Conservation (phyloP, 2,113 vertebrate species). For the Glaucidium brasilianum region DNA sequence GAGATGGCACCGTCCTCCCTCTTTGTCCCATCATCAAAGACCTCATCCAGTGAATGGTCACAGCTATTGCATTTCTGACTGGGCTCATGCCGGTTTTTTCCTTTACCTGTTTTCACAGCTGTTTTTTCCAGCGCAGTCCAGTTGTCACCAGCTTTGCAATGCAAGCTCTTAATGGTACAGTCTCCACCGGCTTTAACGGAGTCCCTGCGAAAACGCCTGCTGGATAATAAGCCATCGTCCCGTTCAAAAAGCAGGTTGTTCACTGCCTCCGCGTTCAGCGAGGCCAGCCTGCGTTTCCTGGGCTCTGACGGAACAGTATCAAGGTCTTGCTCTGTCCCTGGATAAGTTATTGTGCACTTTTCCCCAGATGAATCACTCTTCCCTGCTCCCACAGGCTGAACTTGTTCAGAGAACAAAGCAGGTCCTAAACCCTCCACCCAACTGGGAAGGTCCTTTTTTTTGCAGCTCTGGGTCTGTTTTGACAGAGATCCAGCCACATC, state of each 20-base stretch:
- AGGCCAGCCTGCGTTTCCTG: slow-evolving; percentile 90
- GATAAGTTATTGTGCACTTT: slow-evolving; percentile 11
- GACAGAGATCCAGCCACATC: slow-evolving; percentile 73
- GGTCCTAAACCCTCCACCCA: slow-evolving; percentile 64
- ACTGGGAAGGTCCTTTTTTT: slow-evolving; percentile 54
- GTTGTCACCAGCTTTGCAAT: slow-evolving; percentile 40
- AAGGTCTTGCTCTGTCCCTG: slow-evolving; percentile 51
- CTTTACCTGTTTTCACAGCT: slow-evolving; percentile 19
- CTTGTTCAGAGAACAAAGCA: slow-evolving; percentile 44
- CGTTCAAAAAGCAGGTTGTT: slow-evolving; percentile 92
- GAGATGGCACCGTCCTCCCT: slow-evolving; percentile 57
- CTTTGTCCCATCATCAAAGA: slow-evolving; percentile 70
- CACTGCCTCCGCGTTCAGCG: slow-evolving; percentile 95
- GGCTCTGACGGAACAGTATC: slow-evolving; percentile 76
- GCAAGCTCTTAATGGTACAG: slow-evolving; percentile 61
- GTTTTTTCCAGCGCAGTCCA: slow-evolving; percentile 68
- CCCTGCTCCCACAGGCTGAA: slow-evolving; percentile 30
- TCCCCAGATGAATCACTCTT: slow-evolving; percentile 26
- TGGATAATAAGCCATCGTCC: slow-evolving; percentile 62
- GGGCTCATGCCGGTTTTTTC: slow-evolving; percentile 52
- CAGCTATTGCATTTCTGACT: slow-evolving; percentile 59
- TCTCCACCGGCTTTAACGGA: slow-evolving; percentile 34
- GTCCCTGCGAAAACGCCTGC: slow-evolving; percentile 69
- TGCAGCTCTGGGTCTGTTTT: slow-evolving; percentile 61
- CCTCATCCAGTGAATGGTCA: slow-evolving; percentile 64